Percentiles rank a stretch among this genome's conserved stretches.
Conservation (phyloP, 2,888 invertebrate species). For the Macrosoma leucophasiata region DNA sequence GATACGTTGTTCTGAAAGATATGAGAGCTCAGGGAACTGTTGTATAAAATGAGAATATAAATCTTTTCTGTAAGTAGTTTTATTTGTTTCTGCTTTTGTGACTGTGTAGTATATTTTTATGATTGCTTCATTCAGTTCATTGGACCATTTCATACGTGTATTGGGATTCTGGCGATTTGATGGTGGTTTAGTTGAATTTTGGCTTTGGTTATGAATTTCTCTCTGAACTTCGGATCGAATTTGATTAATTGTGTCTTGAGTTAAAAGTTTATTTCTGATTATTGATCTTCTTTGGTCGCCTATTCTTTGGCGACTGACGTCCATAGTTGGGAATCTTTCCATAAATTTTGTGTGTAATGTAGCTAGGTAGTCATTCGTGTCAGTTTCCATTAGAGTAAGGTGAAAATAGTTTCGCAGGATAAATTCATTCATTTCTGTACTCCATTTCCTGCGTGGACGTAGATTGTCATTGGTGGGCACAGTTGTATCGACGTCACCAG, state of each 20-base stretch:
- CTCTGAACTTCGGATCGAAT: constrained; percentile 4
- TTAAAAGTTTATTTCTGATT: constrained; percentile 16
- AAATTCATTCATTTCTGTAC: constrained; percentile 15
- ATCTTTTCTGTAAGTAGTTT: constrained; percentile 15
- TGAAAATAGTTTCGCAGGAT: constrained; percentile 16
- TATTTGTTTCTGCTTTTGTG: constrained; percentile 15
- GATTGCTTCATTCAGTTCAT: constrained; percentile 17
- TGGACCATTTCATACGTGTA: constrained; percentile 15
- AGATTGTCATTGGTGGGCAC: constrained; percentile 13
- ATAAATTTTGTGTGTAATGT: constrained; percentile 17
- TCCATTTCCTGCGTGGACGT: constrained; percentile 18
- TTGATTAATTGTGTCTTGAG: constrained; percentile 4
- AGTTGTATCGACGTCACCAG: constrained; percentile 7
- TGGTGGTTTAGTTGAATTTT: background rate
- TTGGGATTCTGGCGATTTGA: too few relatives aligned
- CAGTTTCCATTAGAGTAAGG: constrained; percentile 7
- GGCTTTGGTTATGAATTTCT: background rate
- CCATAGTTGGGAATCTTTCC: constrained; percentile 18
- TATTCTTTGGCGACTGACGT: constrained; percentile 22
- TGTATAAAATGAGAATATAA: constrained; percentile 10
- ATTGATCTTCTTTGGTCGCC: constrained; percentile 25
- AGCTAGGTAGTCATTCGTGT: constrained; percentile 10
- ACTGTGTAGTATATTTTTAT: constrained; percentile 13
- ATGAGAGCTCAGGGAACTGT: constrained; percentile 11
- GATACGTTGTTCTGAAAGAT: constrained; percentile 17